phyloP scores from a whole-genome alignment of 2,797 vertebrate genomes.

The Lepilemur ruficaudatus region DNA sequence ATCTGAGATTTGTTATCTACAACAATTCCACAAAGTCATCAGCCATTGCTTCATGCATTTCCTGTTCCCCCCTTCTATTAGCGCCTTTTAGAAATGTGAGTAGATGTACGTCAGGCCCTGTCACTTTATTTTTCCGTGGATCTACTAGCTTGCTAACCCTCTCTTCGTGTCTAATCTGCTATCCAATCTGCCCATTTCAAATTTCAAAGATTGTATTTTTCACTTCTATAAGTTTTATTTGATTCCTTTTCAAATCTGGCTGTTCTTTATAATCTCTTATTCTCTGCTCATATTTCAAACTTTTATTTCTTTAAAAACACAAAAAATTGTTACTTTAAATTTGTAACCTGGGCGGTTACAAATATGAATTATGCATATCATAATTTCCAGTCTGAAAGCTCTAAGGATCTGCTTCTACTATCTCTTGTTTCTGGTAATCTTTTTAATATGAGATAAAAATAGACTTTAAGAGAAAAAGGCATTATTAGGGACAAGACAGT shows the following conservation, averaged over 20 bases:
- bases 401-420: neutral
- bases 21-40: neutral
- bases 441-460: too few relatives aligned
- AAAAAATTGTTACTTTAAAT: neutral
- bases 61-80: fast-evolving
- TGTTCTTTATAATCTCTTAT: neutral
- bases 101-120: fast-evolving
- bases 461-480: too few relatives aligned
- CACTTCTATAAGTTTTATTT: neutral
- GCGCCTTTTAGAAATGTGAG: neutral
- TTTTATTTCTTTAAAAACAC: neutral
- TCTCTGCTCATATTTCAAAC: neutral
- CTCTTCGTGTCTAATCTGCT: neutral
- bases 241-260: neutral
- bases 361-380: neutral
- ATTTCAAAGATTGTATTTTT: neutral
- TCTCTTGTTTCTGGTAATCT: neutral
- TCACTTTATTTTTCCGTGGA: neutral
- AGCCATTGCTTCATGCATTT: neutral
- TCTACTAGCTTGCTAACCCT: fast-evolving
- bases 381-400: neutral
- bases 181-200: neutral
- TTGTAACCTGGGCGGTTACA: too few relatives aligned
- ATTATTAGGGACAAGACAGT: too few relatives aligned
- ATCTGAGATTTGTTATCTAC: neutral